Base-by-base conservation (phyloP, 2,888 invertebrate genomes). In the Agriopis leucophaearia region DNA sequence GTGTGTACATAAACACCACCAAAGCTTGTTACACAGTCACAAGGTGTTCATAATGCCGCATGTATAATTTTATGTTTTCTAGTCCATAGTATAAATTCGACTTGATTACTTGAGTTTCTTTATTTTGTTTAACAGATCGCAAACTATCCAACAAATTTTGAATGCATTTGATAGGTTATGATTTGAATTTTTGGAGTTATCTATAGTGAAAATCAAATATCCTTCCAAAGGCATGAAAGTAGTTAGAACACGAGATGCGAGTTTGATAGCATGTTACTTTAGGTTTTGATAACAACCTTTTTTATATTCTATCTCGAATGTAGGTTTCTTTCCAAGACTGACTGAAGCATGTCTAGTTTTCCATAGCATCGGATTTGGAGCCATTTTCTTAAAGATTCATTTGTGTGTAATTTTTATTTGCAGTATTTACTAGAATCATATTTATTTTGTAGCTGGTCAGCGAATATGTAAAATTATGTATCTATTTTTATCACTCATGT, bases 261-360 rank as follows among this genome's bases (percentile, higher is more conserved):
- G 71, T 77, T 72, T 75, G 71, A 69, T 74, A 75, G 85, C 85
- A 85, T 87, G 85, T 16, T 58, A 71, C 72, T 74, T 71, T 74
- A 77, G 77, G 77, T 74, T 76, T 76, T 77, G 64, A 35, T 71
- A 70, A 62, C 51, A 66, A 56, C 38, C 38, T 55, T 7, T 50
- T 45, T 72, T 50, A 65, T 48, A 63, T 35, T 44, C 12, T 59
- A 56, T 57, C 16, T 50, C 15, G 50, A 62, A 35, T 66, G 59
- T 71, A 57, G 40, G 45, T 68, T 40, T 56, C 45, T 42, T 64
- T 64, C 60, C n/a, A 36, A 74, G 88, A 88, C 90, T 90, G 90
- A 90, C 90, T 88, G 88, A 87, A 88, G 90, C 91, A 90, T 90
- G 86, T 80, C 80, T 76, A 78, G 69, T 78, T 79, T 51, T 69